These are phyloP conservation scores for Clamator glandarius DNA, from an alignment of 2,797 vertebrate species.

Conservation along the genomic window DNA sequence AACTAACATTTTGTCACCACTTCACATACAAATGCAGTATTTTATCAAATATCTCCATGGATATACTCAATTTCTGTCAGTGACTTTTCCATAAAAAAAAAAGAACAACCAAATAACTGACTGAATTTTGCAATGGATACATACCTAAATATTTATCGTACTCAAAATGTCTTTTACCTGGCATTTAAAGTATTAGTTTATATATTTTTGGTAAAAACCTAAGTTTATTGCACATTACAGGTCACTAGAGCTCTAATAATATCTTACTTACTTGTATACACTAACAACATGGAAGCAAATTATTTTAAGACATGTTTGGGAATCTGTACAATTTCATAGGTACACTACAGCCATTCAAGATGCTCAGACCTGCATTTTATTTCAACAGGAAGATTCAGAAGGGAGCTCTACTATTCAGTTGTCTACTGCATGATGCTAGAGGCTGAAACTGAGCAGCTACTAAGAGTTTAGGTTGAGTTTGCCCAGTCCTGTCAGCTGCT, in stretches of 20 bases:
- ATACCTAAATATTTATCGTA: neutral
- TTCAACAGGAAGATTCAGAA: neutral
- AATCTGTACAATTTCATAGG: neutral
- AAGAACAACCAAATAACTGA: neutral
- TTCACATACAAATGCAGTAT: neutral
- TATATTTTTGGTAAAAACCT: neutral
- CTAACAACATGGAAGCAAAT: neutral
- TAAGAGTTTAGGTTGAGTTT: slow-evolving; percentile 7
- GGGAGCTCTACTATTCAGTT: neutral
- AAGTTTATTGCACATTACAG: neutral
- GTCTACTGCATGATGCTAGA: slow-evolving; percentile 2
- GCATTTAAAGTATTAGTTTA: neutral
- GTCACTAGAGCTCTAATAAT: neutral
- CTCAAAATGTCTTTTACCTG: neutral
- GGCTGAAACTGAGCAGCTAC: slow-evolving; percentile 25
- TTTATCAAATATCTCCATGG: neutral
- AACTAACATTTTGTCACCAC: neutral
- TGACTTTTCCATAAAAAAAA: neutral
- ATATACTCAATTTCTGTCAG: neutral
- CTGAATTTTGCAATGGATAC: neutral
- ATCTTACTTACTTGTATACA: slow-evolving; percentile 21
- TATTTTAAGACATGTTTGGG: neutral
- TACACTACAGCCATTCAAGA: neutral
- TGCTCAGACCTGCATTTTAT: neutral
- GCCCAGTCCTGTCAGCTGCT: slow-evolving; percentile 34